These are phyloP conservation scores for Diloba caeruleocephala DNA, from an alignment of 2,888 invertebrate species.

Conservation along the genomic window DNA sequence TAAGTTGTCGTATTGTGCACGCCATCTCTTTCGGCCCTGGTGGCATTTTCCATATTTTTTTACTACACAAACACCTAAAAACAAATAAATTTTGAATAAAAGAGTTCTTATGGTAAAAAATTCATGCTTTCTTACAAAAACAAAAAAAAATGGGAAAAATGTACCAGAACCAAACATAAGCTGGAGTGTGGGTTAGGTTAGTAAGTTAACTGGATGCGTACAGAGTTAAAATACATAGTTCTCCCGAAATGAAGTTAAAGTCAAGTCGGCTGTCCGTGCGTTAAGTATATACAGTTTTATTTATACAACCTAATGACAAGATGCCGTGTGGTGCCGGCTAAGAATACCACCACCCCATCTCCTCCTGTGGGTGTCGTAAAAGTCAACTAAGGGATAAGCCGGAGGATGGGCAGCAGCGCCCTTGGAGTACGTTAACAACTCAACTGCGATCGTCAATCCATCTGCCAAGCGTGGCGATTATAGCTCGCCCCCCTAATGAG, in stretches of 20 bases:
- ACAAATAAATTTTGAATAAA: slow-evolving; percentile 71
- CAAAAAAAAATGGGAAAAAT: slow-evolving; percentile 69
- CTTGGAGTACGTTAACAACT: no score
- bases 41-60: slow-evolving; percentile 78
- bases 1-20: slow-evolving; percentile 71
- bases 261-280: not conserved
- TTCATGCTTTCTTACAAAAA: slow-evolving; percentile 53
- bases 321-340: no score
- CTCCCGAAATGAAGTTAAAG: not conserved
- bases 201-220: slow-evolving; percentile 16
- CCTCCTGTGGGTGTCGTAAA: no score
- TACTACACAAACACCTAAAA: slow-evolving; percentile 77
- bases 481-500: no score
- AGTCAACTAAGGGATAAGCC: no score
- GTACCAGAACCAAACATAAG: slow-evolving; percentile 85
- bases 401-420: no score
- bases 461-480: no score
- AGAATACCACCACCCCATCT: no score
- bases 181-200: slow-evolving; percentile 24
- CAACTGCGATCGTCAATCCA: no score
- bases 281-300: no score
- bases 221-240: not conserved
- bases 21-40: slow-evolving; percentile 88
- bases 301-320: no score
- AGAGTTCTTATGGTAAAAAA: slow-evolving; percentile 41